These are phyloP conservation scores for Chrysolina oricalcia DNA, from an alignment of 2,888 invertebrate species.

Conservation along the genomic window DNA sequence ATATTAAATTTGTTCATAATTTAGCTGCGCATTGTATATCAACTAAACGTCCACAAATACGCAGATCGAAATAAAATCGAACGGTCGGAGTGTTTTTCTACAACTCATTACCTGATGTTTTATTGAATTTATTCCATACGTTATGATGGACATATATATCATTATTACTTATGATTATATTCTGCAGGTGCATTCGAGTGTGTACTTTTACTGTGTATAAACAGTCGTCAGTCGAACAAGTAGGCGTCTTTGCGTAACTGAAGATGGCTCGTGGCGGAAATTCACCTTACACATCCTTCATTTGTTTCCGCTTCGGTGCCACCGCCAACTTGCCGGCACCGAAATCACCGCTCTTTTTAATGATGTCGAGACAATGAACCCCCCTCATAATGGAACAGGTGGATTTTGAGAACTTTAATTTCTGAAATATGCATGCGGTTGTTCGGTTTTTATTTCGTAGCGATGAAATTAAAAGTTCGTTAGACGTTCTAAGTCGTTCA, in stretches of 20 bases:
- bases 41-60: no score
- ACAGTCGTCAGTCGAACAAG: background rate
- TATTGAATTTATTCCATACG: no score
- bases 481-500: no score
- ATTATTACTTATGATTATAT: background rate
- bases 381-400: conserved; percentile 36
- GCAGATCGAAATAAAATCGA: no score
- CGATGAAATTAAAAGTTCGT: no score
- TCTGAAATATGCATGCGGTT: no score
- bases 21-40: no score
- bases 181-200: conserved; percentile 2
- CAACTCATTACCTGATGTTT: no score
- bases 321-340: conserved; percentile 35
- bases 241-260: conserved; percentile 42
- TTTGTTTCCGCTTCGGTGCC: conserved; percentile 46
- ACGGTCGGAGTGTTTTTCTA: no score
- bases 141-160: background rate
- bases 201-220: background rate
- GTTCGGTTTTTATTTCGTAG: no score
- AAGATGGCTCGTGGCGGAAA: conserved; percentile 49
- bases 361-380: conserved; percentile 39
- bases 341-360: conserved; percentile 24
- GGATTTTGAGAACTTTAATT: conserved; percentile 13
- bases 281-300: conserved; percentile 33
- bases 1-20: no score